Evolutionary conservation across 1,140 invertebrate genomes (phyloP), one percentile per base, ranked within the genome.

Genomic region (Neuroterus valhalla): DNA sequence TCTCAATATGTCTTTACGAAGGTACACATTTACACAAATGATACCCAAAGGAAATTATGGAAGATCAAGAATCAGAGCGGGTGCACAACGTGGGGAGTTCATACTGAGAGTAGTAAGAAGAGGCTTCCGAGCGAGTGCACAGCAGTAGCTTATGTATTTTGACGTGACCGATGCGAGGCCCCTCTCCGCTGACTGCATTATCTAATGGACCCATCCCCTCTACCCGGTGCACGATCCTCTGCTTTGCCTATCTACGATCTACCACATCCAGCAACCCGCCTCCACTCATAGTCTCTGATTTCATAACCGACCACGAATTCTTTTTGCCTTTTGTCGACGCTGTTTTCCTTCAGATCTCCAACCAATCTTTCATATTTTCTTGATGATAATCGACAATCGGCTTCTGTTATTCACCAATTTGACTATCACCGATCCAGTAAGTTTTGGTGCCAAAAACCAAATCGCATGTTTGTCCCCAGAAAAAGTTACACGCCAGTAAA

Each of bases 81-180:
- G 75, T 43, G 66, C 70, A 71, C 88, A 77, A 89, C 88, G 88
- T 89, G 87, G 88, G 88, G 85, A 89, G 87, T 89, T 88, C 80
- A 69, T 66, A 71, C 71, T 76, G 77, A 80, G 78, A 85, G 75
- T 75, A 81, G 78, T 75, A 83, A 68, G 66, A 83, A 73, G 78
- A 73, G 78, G 82, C 88, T 88, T 89, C 88, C 87, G 83, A 88
- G 55, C 82, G 84, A 90, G 75, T 83, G 88, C 86, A 88, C 86
- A 89, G 87, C 88, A 84, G 87, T 88, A 88, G 88, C 87, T 89
- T 87, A 90, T 90, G 84, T 88, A 86, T 89, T 89, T 87, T 89
- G 88, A 90, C 88, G 87, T 88, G 84, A 79, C 85, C 85, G 80
- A 84, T 85, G 85, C 76, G 78, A 72, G 66, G 55, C 62, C 76